Evolutionary conservation across 2,797 vertebrate genomes (phyloP).

Genomic region (Tragopan temminckii): DNA sequence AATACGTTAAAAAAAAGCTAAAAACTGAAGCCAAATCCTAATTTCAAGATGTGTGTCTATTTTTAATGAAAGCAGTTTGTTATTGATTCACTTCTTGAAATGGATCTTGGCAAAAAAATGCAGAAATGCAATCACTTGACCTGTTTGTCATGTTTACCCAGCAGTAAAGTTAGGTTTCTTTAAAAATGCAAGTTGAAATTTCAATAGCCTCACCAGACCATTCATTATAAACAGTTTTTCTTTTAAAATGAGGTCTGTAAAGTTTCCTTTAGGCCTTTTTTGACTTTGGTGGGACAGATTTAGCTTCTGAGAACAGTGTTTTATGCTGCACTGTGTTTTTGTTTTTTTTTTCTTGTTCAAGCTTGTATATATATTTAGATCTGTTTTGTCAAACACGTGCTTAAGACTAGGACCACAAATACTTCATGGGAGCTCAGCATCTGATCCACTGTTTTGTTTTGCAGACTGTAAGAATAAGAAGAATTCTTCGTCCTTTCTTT

Average conservation of each 20-base stretch:
- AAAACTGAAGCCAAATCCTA: neutral
- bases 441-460: neutral
- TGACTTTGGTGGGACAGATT: neutral
- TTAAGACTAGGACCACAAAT: neutral
- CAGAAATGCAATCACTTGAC: neutral
- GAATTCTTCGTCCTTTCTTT: conserved; percentile 93
- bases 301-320: neutral
- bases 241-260: neutral
- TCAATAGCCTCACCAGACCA: neutral
- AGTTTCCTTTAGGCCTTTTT: neutral
- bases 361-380: neutral
- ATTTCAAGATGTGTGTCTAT: neutral
- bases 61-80: neutral
- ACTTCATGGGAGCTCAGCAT: neutral
- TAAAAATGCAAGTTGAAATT: neutral
- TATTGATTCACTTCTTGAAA: neutral
- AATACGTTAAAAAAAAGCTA: neutral
- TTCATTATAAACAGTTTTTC: neutral
- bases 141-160: neutral
- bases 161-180: neutral
- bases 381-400: neutral
- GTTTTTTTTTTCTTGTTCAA: rapidly evolving
- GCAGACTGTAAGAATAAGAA: conserved; percentile 88
- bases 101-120: neutral
- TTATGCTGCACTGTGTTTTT: neutral